Base-by-base conservation (phyloP, 1,140 invertebrate species). In the Orchestia grillus region DNA sequence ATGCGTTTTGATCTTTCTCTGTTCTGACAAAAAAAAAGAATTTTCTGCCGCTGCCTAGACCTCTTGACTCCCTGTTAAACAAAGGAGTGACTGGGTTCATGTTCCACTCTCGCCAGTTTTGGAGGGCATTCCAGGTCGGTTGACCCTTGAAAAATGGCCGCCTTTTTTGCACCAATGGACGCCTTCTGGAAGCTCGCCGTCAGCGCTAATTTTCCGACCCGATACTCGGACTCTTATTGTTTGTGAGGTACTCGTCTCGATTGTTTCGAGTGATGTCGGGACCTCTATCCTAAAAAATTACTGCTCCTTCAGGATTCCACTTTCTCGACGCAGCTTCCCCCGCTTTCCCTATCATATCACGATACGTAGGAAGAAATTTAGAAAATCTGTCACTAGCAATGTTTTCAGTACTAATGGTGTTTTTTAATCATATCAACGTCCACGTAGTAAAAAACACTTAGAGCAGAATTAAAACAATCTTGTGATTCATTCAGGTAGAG, bases 151-250 rank as follows among this genome's bases (percentile, higher is more conserved):
- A 90, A 87, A 90, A 90, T 90, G 28, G 41, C 88, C n/a, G 88
- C 43, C 41, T 90, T 42, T 90, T 90, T 90, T 90, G 88, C 88
- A 90, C 88, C 88, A 90, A 90, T 90, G 88, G 36, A 90, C 92
- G 92, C 43, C 40, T 47, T 94, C 44, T 94, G 11, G 43, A 47
- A 94, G 92, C 92, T 40, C 92, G 43, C 44, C 36, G 92, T 94
- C 92, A 94, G 44, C 23, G 92, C 92, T 94, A 94, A 94, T 94
- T 94, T 94, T 94, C 92, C 92, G 92, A 47, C 92, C 92, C 92
- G 92, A 94, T 94, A 94, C 92, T 94, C 92, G 43, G 92, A n/a
- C 40, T 42, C 36, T 94, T 40, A 94, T 94, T 94, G 92, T 94
- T 94, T 44, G 43, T 44, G 43, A 47, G 92, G 43, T 44, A n/a